phyloP scores from a whole-genome alignment of 1,140 invertebrate genomes.

The Hermatobates lingyangjiaoensis region DNA sequence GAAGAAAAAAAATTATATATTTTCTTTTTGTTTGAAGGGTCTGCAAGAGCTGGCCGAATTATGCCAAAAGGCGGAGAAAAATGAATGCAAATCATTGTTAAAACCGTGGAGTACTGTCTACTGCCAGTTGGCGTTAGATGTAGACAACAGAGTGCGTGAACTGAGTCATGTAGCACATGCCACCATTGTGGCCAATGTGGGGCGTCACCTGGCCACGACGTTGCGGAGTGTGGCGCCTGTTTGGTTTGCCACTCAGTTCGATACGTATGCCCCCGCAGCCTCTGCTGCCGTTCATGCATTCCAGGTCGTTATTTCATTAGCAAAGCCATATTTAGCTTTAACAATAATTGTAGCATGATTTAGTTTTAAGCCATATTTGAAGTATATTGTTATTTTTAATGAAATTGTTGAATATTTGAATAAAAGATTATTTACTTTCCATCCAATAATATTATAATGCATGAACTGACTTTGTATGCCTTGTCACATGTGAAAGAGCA shows the following conservation, averaged over 20 bases:
- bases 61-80: slow-evolving; percentile 4
- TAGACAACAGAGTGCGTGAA: slow-evolving; percentile 61
- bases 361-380: no score
- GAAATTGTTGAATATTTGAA: no score
- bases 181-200: slow-evolving; percentile 39
- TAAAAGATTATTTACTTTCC: no score
- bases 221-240: slow-evolving; percentile 51
- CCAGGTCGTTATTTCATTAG: no score
- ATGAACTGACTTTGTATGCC: no score
- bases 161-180: slow-evolving; percentile 44
- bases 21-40: slow-evolving; percentile 5
- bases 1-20: background rate
- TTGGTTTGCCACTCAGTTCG: slow-evolving; percentile 62
- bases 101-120: slow-evolving; percentile 64
- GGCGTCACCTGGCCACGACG: slow-evolving; percentile 52
- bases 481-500: no score
- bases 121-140: slow-evolving; percentile 46
- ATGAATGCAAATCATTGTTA: slow-evolving; percentile 38
- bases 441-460: no score
- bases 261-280: slow-evolving; percentile 60
- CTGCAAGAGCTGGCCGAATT: slow-evolving; percentile 7
- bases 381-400: no score
- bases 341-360: no score
- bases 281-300: slow-evolving; percentile 49
- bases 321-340: no score